A percentile compares a stretch with the other conserved stretches of the same genome.
These are phyloP conservation scores for Cephus pulcher DNA, from an alignment of 2,888 invertebrate genomes.

Conservation along the genomic window DNA sequence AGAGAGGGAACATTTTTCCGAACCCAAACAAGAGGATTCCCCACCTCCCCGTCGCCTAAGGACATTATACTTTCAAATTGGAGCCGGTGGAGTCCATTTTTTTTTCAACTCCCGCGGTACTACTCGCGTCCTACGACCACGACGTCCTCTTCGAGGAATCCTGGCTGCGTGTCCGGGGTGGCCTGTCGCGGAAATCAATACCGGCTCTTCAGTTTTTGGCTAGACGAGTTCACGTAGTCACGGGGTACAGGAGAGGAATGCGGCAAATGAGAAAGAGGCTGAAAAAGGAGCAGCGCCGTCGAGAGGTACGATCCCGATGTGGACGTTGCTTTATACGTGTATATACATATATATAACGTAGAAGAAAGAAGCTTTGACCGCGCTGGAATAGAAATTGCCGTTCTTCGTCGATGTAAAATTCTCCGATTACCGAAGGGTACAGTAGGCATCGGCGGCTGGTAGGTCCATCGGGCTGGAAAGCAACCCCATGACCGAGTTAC, in stretches of 20 bases:
- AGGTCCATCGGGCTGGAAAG: background rate
- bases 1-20: constrained; percentile 1
- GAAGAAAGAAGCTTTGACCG: constrained; percentile 15
- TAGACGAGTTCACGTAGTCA: background rate
- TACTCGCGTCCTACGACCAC: background rate
- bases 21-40: background rate
- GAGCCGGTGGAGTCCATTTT: background rate
- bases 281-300: background rate
- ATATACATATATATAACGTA: background rate
- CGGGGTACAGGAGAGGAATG: background rate
- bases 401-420: constrained; percentile 10
- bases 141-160: background rate
- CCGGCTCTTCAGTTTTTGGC: background rate
- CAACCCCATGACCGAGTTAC: background rate
- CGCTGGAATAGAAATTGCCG: constrained; percentile 24
- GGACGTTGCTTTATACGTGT: background rate
- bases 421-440: constrained; percentile 14
- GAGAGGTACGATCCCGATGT: background rate
- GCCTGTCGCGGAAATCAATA: background rate
- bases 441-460: background rate
- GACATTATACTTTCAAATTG: background rate
- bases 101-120: background rate
- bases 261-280: background rate
- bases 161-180: background rate
- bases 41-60: background rate